Evolutionary conservation across 2,888 invertebrate genomes (phyloP).

Genomic region (Acrobasis repandana): DNA sequence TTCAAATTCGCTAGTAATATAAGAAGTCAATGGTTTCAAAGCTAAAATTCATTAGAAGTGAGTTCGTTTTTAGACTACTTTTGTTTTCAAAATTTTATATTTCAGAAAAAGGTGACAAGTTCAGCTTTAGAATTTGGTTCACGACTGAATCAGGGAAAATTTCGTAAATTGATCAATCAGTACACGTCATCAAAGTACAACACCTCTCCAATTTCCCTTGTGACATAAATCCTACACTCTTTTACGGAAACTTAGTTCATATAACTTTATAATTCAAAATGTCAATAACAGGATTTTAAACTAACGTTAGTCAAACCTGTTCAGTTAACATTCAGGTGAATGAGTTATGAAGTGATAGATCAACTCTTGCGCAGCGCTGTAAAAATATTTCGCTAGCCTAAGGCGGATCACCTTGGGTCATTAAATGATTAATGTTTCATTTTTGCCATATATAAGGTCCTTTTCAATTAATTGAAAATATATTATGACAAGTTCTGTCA

Average conservation of each 20-base stretch:
- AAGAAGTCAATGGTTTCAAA: no score
- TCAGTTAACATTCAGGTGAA: conserved; percentile 3
- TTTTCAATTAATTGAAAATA: no score
- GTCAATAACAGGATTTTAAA: neutral
- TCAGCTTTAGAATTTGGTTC: no score
- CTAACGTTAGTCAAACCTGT: conserved; percentile 10
- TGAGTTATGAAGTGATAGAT: conserved; percentile 16
- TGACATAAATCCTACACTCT: neutral
- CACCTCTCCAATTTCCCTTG: neutral
- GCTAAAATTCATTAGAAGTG: no score
- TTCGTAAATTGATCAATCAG: no score
- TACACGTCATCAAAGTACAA: neutral
- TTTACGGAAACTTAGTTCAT: neutral
- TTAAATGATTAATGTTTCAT: conserved; percentile 4
- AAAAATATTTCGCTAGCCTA: neutral
- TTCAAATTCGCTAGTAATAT: no score
- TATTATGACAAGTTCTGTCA: no score
- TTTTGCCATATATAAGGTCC: neutral
- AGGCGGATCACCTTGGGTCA: conserved; percentile 9
- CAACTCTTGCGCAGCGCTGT: neutral
- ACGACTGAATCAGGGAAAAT: no score
- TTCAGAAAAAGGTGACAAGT: no score
- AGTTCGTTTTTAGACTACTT: no score
- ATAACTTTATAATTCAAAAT: neutral
- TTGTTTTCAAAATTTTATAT: no score